Evolutionary conservation across 2,797 vertebrate species (phyloP), one percentile per base, ranked within the genome.

Genomic region (Furcifer pardalis): DNA sequence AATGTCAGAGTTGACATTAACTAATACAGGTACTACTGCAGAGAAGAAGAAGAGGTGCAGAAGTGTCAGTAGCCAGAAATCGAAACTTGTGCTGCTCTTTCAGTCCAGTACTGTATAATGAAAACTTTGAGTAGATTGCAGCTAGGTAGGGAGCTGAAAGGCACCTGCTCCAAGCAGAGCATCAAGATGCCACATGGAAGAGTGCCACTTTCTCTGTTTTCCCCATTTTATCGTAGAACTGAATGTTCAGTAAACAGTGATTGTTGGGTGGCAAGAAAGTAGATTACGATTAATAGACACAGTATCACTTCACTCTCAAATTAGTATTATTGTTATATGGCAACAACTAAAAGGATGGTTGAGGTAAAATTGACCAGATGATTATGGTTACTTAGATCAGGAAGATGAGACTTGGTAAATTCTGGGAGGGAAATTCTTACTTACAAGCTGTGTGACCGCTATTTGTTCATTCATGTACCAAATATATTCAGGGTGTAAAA

Each of bases 201-300:
- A n/a, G 84, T 59, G 1, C 35, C 68, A 65, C 27, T 52, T 68
- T 27, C 27, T 90, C 59, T 35, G 71, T 2, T 90, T 87, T 62
- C 42, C 73, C 66, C 76, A 81, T 46, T 68, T n/a, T 37, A 79
- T 21, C 17, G 59, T 49, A 49, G n/a, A 85, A 49, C 49, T 32
- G 6, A 62, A 44, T 62, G 5, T 25, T 65, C 77, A 79, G 17
- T 4, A 40, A 44, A 21, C 30, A 32, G 15, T 25, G 25, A 69
- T 15, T 44, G 35, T 56, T 23, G 23, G 52, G 13, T 35, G 25
- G 32, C n/a, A 56, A 68, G 37, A n/a, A 42, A 52, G 32, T 46
- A 4, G 32, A n/a, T 59, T 69, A 60, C 35, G 40, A 52, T 42
- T 62, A 65, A 46, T 62, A 10, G 63, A 77, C 32, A n/a, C 35